Base-by-base conservation (phyloP, 2,797 vertebrate genomes). In the Parauchenoglanis punctatus region DNA sequence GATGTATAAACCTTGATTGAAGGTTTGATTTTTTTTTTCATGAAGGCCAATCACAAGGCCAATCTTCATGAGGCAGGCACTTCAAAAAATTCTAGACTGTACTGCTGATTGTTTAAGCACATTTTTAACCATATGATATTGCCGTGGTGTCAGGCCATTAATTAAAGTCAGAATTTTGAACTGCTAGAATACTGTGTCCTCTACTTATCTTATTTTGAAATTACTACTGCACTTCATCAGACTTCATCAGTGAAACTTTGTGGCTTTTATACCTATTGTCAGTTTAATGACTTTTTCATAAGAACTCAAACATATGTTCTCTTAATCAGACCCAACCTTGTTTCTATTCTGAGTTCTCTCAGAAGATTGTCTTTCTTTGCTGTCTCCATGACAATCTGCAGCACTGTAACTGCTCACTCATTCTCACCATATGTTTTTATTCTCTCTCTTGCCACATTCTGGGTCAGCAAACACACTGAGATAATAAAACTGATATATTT, bases 401-500 rank as follows among this genome's bases (percentile, higher is more conserved):
- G 11, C 11, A 58, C 46, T 84, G 23, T 28, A 12, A 67, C 72
- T 77, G 54, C 56, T 83, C 78, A 56, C 59, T 76, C 59, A 58
- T 83, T 52, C 78, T 75, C 49, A 77, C 46, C 68, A 85, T 68
- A 85, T 85, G 78, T 25, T 58, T 82, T 82, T 44, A 13, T 73
- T 81, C 35, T 63, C 76, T 75, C 5, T 67, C 17, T 12, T 46
- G n/a, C 83, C 35, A 65, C 63, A 23, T 58, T 83, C 81, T 67
- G 81, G 81, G 58, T 87, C 59, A 83, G 46, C 46, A 44, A 65
- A 18, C 49, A 54, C 81, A 58, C 72, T 63, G 59, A 73, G 59
- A 83, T 65, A 12, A 68, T 78, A 84, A 70, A n/a, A 44, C 20
- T 44, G 54, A 87, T 84, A 61, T 68, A 80, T 84, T 77, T 76